Evolutionary conservation across 2,888 invertebrate species (phyloP), one percentile per base, ranked within the genome.

Genomic region (Drosophila meridionalis): DNA sequence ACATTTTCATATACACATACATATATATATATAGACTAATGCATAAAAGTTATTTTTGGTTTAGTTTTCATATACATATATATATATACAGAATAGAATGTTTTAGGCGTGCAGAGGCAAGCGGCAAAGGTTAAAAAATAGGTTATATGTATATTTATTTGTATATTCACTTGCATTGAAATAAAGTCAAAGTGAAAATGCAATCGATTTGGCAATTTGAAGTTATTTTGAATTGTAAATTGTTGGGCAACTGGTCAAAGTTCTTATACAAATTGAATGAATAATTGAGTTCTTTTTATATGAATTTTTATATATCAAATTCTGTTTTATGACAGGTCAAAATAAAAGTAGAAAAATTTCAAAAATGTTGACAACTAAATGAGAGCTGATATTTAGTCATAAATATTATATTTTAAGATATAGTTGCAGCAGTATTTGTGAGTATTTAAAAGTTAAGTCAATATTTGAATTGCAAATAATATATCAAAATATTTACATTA

Each of bases 161-260:
- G 52, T 58, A 45, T 62, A 26, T 56, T 73, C 75, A 62, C 38
- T 62, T 36, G 55, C 61, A 65, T 53, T 42, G 50, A 65, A 63
- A 72, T 30, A 60, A 69, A 72, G 62, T 78, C 79, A 68, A 43
- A 57, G 36, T 72, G 76, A 56, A 79, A 76, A 79, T 73, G 79
- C 80, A 78, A 76, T 79, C 75, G 79, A 65, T 78, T 68, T 56
- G 50, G 38, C 74, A 73, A 69, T 73, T 74, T 50, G 42, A 45
- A 45, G 8, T 50, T 58, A 55, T 69, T 78, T 70, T 34, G 47
- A 74, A 74, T 68, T 67, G 67, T 48, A 75, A 72, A 74, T 73
- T 66, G 56, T 57, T 60, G 45, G 30, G 57, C 28, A 63, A 67
- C 57, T 64, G 48, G 47, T 50, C n/a, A 52, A n/a, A 56, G 55